Conservation (phyloP, 2,888 invertebrate species). For the Copidosoma aretas region DNA sequence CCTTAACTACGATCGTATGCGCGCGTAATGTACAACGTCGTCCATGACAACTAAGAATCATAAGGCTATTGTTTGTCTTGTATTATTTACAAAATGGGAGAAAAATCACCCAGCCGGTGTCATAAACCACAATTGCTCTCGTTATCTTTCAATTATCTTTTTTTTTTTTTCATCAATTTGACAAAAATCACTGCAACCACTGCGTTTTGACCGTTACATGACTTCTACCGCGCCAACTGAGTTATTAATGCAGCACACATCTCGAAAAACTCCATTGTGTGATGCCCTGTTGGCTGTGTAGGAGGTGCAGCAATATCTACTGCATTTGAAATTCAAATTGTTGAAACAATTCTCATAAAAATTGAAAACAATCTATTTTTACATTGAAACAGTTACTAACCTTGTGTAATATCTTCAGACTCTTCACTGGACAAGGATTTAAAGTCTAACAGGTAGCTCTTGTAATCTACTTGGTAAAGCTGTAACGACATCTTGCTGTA, state of each 20-base stretch:
- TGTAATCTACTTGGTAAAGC: slow-evolving; percentile 98
- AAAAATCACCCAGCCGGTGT: slow-evolving; percentile 28
- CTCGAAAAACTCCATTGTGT: slow-evolving; percentile 99
- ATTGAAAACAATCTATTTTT: neutral
- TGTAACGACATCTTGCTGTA: slow-evolving; percentile 98
- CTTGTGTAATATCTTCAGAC: slow-evolving; percentile 66
- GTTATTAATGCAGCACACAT: slow-evolving; percentile 99
- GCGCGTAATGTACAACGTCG: slow-evolving; percentile 36
- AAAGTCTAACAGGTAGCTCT: slow-evolving; percentile 96
- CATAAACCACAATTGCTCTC: slow-evolving; percentile 23
- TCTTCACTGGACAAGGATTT: slow-evolving; percentile 89
- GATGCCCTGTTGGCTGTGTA: slow-evolving; percentile 69
- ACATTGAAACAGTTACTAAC: neutral
- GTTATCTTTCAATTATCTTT: no score
- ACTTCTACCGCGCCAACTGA: slow-evolving; percentile 85
- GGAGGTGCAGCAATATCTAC: slow-evolving; percentile 44
- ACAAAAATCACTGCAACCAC: slow-evolving; percentile 25
- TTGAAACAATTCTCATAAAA: neutral
- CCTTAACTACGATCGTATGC: slow-evolving; percentile 29
- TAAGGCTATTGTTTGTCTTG: slow-evolving; percentile 27
- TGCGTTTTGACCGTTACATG: slow-evolving; percentile 13
- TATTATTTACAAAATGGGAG: slow-evolving; percentile 37
- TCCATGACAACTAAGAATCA: slow-evolving; percentile 33
- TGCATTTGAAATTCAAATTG: slow-evolving; percentile 4
- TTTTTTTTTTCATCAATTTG: slow-evolving; percentile 32